A percentile compares a stretch with the other conserved stretches of the same genome.
Evolutionary conservation across 2,113 vertebrate genomes (phyloP).

Genomic region (Syngnathus typhle): DNA sequence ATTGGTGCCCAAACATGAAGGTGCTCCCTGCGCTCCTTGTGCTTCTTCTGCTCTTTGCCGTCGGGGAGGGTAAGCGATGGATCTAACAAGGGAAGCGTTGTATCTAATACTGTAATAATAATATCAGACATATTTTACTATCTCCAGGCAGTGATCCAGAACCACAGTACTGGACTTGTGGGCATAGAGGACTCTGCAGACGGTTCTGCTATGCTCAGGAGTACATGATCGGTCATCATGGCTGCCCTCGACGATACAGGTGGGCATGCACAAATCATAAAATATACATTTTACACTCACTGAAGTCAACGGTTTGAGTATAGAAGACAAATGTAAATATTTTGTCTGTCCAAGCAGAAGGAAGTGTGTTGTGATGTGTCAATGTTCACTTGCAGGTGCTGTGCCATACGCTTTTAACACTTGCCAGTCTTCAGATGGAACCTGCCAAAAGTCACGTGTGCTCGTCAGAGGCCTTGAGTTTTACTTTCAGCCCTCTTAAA

Average conservation of each 20-base stretch:
- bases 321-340: neutral
- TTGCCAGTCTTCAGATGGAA: neutral
- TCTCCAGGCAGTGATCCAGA: slow-evolving; percentile 54
- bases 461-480: neutral
- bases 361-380: neutral
- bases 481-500: neutral
- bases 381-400: slow-evolving; percentile 63
- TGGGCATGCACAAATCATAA: slow-evolving; percentile 17
- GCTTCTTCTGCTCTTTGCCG: slow-evolving; percentile 62
- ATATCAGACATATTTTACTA: neutral
- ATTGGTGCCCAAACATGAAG: slow-evolving; percentile 60
- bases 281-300: neutral
- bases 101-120: neutral
- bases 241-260: slow-evolving; percentile 71
- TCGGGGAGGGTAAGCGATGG: slow-evolving; percentile 60
- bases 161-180: slow-evolving; percentile 67
- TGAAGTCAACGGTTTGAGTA: neutral
- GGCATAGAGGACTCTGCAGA: slow-evolving; percentile 71
- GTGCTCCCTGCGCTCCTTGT: slow-evolving; percentile 63
- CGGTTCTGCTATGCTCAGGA: slow-evolving; percentile 71
- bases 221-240: slow-evolving; percentile 66
- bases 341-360: neutral
- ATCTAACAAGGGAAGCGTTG: neutral
- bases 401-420: slow-evolving; percentile 61
- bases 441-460: slow-evolving; percentile 19